A percentile compares a stretch with the other conserved stretches of the same genome.
phyloP scores from a whole-genome alignment of 2,113 vertebrate genomes.

The Cyanocitta stelleri region DNA sequence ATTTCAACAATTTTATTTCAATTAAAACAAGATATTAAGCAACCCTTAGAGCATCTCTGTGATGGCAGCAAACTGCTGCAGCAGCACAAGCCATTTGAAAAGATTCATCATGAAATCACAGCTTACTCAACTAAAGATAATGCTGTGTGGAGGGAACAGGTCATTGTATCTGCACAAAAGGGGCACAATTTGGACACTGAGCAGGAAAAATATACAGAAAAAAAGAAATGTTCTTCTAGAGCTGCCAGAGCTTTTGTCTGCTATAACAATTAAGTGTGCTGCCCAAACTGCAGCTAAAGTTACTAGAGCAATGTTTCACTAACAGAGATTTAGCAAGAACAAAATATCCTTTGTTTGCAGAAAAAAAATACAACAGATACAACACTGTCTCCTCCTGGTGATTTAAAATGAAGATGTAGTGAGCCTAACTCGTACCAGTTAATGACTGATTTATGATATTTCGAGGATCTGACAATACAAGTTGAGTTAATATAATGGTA shows the following conservation, averaged over 20 bases:
- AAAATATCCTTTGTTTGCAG: background rate
- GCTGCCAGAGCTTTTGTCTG: constrained; percentile 65
- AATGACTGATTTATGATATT: background rate
- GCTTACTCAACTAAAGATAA: constrained; percentile 7
- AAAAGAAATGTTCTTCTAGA: constrained; percentile 60
- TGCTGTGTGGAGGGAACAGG: background rate
- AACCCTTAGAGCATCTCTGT: constrained; percentile 46
- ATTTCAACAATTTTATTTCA: constrained; percentile 45
- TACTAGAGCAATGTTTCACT: background rate
- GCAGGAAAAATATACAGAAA: constrained; percentile 25
- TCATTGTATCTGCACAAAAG: background rate
- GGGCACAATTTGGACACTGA: constrained; percentile 40
- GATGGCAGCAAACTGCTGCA: constrained; percentile 63
- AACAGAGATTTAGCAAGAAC: background rate
- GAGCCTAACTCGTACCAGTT: background rate
- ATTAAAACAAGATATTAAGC: constrained; percentile 4
- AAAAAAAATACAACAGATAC: background rate
- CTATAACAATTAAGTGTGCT: constrained; percentile 54
- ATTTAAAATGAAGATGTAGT: background rate
- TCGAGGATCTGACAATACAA: background rate
- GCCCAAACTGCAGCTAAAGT: constrained; percentile 12
- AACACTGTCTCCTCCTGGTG: background rate
- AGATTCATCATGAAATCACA: background rate
- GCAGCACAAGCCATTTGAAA: constrained; percentile 60
- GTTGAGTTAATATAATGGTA: background rate